Evolutionary conservation across 1,140 invertebrate species (phyloP).

Genomic region (Archegozetes longisetosus): DNA sequence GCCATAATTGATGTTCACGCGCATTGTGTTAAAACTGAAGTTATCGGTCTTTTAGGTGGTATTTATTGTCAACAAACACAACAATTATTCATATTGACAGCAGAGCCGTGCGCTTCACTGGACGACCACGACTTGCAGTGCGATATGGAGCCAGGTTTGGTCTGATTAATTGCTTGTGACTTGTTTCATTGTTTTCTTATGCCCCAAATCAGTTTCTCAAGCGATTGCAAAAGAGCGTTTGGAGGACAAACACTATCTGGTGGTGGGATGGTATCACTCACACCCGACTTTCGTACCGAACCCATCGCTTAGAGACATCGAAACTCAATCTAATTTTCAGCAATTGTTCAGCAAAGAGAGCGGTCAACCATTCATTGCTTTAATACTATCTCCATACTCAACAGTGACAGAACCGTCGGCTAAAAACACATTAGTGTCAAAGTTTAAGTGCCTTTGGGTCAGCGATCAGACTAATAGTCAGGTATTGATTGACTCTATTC

Average conservation of each 20-base stretch:
- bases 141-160: constrained; percentile 53
- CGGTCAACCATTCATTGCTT: neutral
- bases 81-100: constrained; percentile 26
- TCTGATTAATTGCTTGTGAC: neutral
- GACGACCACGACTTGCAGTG: constrained; percentile 45
- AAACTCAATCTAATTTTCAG: constrained; percentile 41
- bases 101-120: constrained; percentile 40
- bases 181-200: constrained; percentile 3
- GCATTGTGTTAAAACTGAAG: constrained; percentile 45
- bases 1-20: constrained; percentile 49
- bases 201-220: constrained; percentile 33
- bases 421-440: neutral
- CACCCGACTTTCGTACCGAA: constrained; percentile 45
- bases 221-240: constrained; percentile 38
- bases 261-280: constrained; percentile 48
- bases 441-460: neutral
- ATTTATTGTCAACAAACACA: constrained; percentile 18
- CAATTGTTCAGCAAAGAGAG: constrained; percentile 36
- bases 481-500: too few relatives aligned
- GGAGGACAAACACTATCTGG: constrained; percentile 30
- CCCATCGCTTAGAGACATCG: constrained; percentile 42
- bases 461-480: too few relatives aligned
- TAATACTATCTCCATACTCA: neutral
- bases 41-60: constrained; percentile 53
- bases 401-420: neutral